Percentiles rank a stretch among this genome's conserved stretches.
Evolutionary conservation across 2,797 vertebrate genomes (phyloP).

Genomic region (Adrianichthys oophorus): DNA sequence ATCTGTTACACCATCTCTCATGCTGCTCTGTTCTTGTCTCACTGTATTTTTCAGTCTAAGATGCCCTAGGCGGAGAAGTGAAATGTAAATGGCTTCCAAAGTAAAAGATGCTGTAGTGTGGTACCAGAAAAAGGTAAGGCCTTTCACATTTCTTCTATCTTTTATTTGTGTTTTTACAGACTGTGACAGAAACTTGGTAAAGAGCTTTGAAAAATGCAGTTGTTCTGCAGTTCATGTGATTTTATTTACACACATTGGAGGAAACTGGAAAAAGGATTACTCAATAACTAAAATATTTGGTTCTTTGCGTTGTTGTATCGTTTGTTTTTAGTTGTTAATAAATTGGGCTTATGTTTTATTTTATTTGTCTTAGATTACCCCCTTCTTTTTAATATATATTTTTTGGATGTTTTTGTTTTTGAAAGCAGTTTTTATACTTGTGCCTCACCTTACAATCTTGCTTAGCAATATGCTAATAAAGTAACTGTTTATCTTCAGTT

Average conservation of each 20-base stretch:
- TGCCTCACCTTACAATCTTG: too few species aligned
- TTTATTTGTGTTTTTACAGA: background rate
- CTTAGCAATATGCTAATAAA: too few species aligned
- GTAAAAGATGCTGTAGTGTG: constrained; percentile 99
- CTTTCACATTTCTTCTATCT: background rate
- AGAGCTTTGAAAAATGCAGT: too few species aligned
- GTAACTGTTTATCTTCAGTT: too few species aligned
- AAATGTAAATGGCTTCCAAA: constrained; percentile 99
- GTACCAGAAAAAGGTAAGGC: constrained; percentile 99
- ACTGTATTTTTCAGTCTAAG: constrained; percentile 83
- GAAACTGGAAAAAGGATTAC: too few species aligned
- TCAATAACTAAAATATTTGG: background rate
- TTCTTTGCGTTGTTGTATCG: background rate
- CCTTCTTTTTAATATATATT: too few species aligned
- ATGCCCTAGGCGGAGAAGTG: constrained; percentile 85
- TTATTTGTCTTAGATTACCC: too few species aligned
- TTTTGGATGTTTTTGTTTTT: too few species aligned
- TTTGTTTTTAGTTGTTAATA: background rate
- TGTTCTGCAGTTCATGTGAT: background rate
- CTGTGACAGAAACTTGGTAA: background rate
- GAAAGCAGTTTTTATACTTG: too few species aligned
- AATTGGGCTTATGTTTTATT: background rate
- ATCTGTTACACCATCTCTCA: constrained; percentile 30
- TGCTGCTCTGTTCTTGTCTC: constrained; percentile 22
- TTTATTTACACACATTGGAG: too few species aligned